Base-by-base conservation (phyloP, 2,113 vertebrate species). In the Phalacrocorax pelagicus region DNA sequence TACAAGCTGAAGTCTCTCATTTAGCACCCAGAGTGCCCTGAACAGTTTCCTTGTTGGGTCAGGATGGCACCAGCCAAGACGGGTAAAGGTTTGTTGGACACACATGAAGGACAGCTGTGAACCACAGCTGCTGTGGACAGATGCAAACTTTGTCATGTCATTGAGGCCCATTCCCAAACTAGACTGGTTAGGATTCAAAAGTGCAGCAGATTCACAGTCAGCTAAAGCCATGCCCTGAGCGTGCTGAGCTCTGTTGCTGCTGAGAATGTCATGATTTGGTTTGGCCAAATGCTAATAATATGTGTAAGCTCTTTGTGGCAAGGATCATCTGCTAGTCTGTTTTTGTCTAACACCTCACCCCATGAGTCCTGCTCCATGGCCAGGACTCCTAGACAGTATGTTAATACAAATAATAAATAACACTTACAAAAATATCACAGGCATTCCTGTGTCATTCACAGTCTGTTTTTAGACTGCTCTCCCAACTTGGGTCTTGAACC, bases 341-440 rank as follows among this genome's bases (percentile, higher is more conserved):
- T 94, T 97, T 94, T 93, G 94, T 95, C 93, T 95, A 93, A 93
- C 92, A 80, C 92, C 79, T 96, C 95, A 94, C 88, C 79, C 92
- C 82, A 59, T 94, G 92, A 55, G 75, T 90, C 67, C 93, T 88
- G 82, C 49, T 92, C 88, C 0, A 4, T 58, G 61, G 95, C 95
- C 95, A 95, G 90, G 69, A 71, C 95, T 96, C 88, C 85, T 88
- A 88, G 92, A 94, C 80, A 90, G 88, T 96, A 86, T 92, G 92
- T 86, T 94, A 95, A 93, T 92, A 93, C 75, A 94, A 94, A 96
- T 88, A 96, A 94, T 96, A 96, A 96, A 95, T 96, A 96, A 95
- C 92, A 51, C 85, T 95, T 96, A 95, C 58, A 92, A 95, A 96
- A 97, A 96, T 96, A 97, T 93, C 96, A 66, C 90, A 88, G 62